These are phyloP conservation scores for Drosophila infuscata DNA, from an alignment of 2,888 invertebrate species.

Conservation along the genomic window DNA sequence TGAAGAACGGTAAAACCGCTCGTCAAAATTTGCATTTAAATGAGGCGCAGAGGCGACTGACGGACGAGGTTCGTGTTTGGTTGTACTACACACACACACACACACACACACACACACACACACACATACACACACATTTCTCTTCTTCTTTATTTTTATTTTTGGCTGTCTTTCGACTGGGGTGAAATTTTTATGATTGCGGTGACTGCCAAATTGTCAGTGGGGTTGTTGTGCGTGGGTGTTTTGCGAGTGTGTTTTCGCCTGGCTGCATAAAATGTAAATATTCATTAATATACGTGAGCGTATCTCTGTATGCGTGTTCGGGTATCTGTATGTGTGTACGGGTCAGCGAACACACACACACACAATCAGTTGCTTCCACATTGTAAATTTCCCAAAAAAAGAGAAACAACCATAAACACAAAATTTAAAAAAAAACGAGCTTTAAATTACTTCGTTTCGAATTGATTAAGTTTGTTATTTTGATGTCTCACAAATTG, in stretches of 20 bases:
- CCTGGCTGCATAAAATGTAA: conserved; percentile 74
- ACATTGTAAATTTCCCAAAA: conserved; percentile 9
- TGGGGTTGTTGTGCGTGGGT: conserved; percentile 43
- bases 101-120: conserved; percentile 15
- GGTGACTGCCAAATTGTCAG: conserved; percentile 81
- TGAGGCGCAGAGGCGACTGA: conserved; percentile 79
- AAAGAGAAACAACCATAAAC: conserved; percentile 2
- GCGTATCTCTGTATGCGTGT: background rate
- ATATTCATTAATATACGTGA: conserved; percentile 67
- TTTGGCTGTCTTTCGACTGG: conserved; percentile 41
- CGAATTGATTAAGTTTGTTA: background rate
- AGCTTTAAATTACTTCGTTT: background rate
- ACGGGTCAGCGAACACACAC: conserved; percentile 57
- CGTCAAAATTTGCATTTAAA: conserved; percentile 84
- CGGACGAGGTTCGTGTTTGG: conserved; percentile 55
- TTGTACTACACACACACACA: conserved; percentile 15
- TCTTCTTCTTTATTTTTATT: conserved; percentile 22
- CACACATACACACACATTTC: conserved; percentile 11
- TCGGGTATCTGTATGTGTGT: conserved; percentile 8
- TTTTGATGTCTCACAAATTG: background rate
- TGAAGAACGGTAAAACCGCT: conserved; percentile 75
- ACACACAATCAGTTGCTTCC: conserved; percentile 40
- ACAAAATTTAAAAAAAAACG: conserved; percentile 5
- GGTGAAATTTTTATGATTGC: conserved; percentile 78
- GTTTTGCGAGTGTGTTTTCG: conserved; percentile 41